Percentiles rank a stretch among this genome's conserved stretches.
phyloP scores from a whole-genome alignment of 2,113 vertebrate species.

The Furnarius figulus region DNA sequence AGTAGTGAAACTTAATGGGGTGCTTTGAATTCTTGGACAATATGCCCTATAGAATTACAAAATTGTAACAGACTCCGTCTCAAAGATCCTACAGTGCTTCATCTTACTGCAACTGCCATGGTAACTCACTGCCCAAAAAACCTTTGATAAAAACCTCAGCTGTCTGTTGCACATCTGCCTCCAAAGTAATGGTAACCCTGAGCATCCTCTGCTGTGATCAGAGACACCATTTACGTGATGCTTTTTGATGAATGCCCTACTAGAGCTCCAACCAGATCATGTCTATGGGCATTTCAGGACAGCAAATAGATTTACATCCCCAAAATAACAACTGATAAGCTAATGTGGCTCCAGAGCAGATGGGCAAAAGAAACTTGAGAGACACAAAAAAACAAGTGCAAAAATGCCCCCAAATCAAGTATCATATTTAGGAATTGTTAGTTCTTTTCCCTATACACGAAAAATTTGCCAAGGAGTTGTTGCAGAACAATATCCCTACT shows the following conservation, averaged over 20 bases:
- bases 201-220: slow-evolving; percentile 15
- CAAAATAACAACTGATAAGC: background rate
- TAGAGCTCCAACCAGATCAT: slow-evolving; percentile 5
- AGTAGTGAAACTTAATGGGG: background rate
- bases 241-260: background rate
- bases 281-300: background rate
- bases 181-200: slow-evolving; percentile 24
- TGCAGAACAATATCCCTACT: background rate
- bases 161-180: slow-evolving; percentile 23
- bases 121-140: slow-evolving; percentile 39
- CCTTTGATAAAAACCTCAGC: slow-evolving; percentile 24
- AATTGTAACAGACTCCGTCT: slow-evolving; percentile 12
- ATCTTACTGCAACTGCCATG: slow-evolving; percentile 25
- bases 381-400: background rate
- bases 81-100: slow-evolving; percentile 21
- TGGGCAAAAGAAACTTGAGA: background rate
- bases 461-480: background rate
- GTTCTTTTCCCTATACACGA: background rate
- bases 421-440: background rate
- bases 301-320: slow-evolving; percentile 10
- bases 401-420: background rate
- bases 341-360: background rate
- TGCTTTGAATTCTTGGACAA: slow-evolving; percentile 53
- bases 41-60: background rate
- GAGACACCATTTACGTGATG: background rate